Percentiles rank a stretch among this genome's conserved stretches.
These are phyloP conservation scores for Colius striatus DNA, from an alignment of 2,113 vertebrate species.

Conservation along the genomic window DNA sequence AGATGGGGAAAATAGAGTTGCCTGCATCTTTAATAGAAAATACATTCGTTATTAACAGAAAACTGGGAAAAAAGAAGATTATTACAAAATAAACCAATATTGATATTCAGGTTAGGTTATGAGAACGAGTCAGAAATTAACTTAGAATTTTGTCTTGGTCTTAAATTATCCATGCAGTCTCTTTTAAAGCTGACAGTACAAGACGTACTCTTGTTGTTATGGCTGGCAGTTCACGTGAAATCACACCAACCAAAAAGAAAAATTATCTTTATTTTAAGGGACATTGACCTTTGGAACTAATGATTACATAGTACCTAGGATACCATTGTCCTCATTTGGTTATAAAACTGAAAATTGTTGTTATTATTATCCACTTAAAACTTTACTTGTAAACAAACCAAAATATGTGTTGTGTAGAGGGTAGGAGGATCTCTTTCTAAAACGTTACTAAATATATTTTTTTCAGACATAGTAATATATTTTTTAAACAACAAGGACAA, in stretches of 20 bases:
- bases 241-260: not conserved
- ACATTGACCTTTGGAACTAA: not conserved
- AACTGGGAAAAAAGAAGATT: not conserved
- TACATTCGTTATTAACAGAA: not conserved
- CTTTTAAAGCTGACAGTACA: not conserved
- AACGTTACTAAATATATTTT: not conserved
- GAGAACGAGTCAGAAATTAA: not conserved
- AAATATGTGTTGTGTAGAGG: not conserved
- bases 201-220: not conserved
- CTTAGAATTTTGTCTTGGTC: not conserved
- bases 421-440: not conserved
- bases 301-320: not conserved
- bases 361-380: not conserved
- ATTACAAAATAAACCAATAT: not conserved
- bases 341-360: not conserved
- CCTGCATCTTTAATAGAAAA: not conserved
- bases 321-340: not conserved
- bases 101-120: not conserved
- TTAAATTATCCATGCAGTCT: not conserved
- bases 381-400: not conserved
- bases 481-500: not conserved
- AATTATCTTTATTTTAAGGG: not conserved
- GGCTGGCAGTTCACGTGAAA: not conserved
- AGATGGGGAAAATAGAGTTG: not conserved
- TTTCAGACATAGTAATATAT: not conserved